Evolutionary conservation across 2,797 vertebrate species (phyloP), one percentile per base, ranked within the genome.

Genomic region (Podargus strigoides): DNA sequence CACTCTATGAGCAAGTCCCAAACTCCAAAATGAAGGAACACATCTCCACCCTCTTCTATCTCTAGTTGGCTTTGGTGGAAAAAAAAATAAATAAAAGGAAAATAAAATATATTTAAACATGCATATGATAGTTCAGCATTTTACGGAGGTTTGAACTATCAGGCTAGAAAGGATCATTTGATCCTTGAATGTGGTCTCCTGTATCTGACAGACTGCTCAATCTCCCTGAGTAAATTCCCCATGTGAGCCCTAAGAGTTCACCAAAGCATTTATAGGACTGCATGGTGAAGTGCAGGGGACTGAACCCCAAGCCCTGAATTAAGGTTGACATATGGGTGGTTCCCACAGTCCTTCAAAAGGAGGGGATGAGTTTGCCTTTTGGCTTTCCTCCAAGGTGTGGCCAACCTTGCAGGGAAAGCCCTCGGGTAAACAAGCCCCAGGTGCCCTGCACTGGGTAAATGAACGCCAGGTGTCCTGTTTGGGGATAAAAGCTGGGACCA

Each of bases 1-100:
- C 36, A 8, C 12, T 30, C 20, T 42, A 22, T 0, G 0, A 53
- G 10, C 32, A 42, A 46, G 12, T n/a, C 30, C 12, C 39, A 39
- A 19, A 36, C 26, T 62, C 46, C 55, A 37, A n/a, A 69, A 55
- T 13, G 5, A 64, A 75, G 24, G 19, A 16, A 58, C 12, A 82
- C 13, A 42, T 16, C 10, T 6, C 9, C 8, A 2, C 8, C 0
- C 6, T 69, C 39, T 79, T 79, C 67, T n/a, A 13, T 18, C 22
- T 44, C 24, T 67, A 62, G 18, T 9, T 46, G 14, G 6, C 16
- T 14, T 80, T 20, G 53, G 24, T 36, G 4, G 17, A 23, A 41
- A 34, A 17, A 28, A 39, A n/a, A 11, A 11, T n/a, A 5, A 4
- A 19, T 20, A 24, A 16, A 15, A 41, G 15, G 16, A 23, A 41